These are phyloP conservation scores for Limnephilus auricula DNA, from an alignment of 2,888 invertebrate species.

Conservation along the genomic window DNA sequence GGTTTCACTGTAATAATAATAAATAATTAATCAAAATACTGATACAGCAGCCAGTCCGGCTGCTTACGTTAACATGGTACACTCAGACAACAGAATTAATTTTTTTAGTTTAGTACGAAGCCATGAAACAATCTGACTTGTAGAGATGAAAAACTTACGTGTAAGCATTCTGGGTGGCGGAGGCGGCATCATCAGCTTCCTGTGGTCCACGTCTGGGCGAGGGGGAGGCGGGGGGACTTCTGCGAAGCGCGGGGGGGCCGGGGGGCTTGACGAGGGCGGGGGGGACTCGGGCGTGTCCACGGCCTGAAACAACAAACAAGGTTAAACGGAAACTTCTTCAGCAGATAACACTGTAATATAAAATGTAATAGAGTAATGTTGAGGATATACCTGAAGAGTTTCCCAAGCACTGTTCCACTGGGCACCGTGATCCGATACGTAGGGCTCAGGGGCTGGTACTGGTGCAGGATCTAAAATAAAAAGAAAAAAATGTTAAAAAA, in stretches of 20 bases:
- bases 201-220: conserved; percentile 73
- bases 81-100: too few relatives aligned
- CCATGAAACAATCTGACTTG: too few relatives aligned
- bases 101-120: too few relatives aligned
- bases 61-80: too few relatives aligned
- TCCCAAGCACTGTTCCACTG: conserved; percentile 61
- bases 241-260: conserved; percentile 69
- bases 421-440: conserved; percentile 48
- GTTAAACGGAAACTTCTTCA: neutral
- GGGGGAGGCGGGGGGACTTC: conserved; percentile 74
- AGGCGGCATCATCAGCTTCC: conserved; percentile 75
- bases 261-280: conserved; percentile 66
- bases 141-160: conserved; percentile 35
- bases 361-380: neutral
- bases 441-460: conserved; percentile 68
- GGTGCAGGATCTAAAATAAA: conserved; percentile 35
- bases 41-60: too few relatives aligned
- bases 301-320: neutral
- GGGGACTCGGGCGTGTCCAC: conserved; percentile 76
- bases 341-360: neutral
- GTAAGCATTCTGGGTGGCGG: conserved; percentile 76
- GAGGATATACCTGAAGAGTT: conserved; percentile 32
- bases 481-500: neutral
- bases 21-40: too few relatives aligned
- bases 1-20: too few relatives aligned